These are phyloP conservation scores for Leucoptera coffeella DNA, from an alignment of 2,888 invertebrate species.

Conservation along the genomic window DNA sequence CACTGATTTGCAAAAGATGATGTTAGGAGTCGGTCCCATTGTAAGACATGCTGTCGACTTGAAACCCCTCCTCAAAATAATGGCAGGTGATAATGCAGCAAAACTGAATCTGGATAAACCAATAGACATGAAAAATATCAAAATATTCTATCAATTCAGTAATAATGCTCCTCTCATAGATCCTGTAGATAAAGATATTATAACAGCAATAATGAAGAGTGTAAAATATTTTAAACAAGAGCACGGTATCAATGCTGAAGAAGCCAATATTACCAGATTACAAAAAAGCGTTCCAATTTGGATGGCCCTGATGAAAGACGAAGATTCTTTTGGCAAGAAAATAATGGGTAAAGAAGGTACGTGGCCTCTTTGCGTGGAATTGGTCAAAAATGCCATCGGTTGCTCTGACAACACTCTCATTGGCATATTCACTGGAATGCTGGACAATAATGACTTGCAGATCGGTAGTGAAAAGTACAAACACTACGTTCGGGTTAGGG, in stretches of 20 bases:
- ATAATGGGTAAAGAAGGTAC: conserved; percentile 58
- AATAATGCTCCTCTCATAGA: conserved; percentile 68
- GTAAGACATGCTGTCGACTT: conserved; percentile 82
- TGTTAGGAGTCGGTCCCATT: conserved; percentile 74
- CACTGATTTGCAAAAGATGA: no score
- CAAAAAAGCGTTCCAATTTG: conserved; percentile 64
- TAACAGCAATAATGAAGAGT: conserved; percentile 56
- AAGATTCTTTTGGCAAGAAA: conserved; percentile 58
- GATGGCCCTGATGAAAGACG: conserved; percentile 66
- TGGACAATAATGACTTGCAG: conserved; percentile 57
- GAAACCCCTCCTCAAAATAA: conserved; percentile 67
- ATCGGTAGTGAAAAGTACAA: conserved; percentile 54
- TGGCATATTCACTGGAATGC: conserved; percentile 63
- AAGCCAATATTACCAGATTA: conserved; percentile 53
- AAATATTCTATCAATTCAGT: conserved; percentile 76
- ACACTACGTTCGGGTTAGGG: conserved; percentile 54
- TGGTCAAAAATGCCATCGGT: conserved; percentile 68
- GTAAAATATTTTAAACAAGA: conserved; percentile 44
- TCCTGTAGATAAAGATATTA: conserved; percentile 68
- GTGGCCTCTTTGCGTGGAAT: conserved; percentile 59
- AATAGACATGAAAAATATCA: conserved; percentile 60
- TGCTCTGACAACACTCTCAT: conserved; percentile 79
- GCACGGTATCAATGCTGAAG: conserved; percentile 52
- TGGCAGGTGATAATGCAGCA: conserved; percentile 56
- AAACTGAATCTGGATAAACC: conserved; percentile 59